Evolutionary conservation across 2,113 vertebrate species (phyloP).

Genomic region (Dromas ardeola): DNA sequence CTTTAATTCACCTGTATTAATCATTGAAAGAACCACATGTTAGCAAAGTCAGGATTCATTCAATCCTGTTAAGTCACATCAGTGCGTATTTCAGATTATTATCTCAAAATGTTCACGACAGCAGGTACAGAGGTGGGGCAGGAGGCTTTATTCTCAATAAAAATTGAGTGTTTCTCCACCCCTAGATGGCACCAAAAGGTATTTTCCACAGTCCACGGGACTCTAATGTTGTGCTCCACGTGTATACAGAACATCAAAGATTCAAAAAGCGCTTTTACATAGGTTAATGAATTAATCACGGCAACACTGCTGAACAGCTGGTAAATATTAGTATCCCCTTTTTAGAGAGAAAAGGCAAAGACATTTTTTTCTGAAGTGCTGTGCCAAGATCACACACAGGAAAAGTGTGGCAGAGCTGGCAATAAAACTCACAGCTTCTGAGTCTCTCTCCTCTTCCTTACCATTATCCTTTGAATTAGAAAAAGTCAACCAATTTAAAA

Average conservation of each 20-base stretch:
- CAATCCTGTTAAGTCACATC: background rate
- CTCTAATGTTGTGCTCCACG: fast-evolving
- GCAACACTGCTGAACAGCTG: conserved; percentile 27
- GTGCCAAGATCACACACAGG: background rate
- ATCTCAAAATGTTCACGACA: background rate
- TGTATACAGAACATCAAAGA: background rate
- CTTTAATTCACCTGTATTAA: conserved; percentile 84
- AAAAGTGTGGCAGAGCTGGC: conserved; percentile 33
- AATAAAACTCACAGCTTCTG: conserved; percentile 53
- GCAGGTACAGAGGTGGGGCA: background rate
- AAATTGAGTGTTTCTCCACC: background rate
- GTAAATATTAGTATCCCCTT: conserved; percentile 43
- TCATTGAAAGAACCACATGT: background rate
- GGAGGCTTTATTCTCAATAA: background rate
- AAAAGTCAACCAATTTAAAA: conserved; percentile 18
- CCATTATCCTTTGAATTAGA: conserved; percentile 52
- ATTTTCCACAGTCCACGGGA: background rate
- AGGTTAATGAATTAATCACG: conserved; percentile 48
- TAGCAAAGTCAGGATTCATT: background rate
- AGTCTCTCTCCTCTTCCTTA: conserved; percentile 61
- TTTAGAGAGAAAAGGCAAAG: background rate
- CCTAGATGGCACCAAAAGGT: background rate
- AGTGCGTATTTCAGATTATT: background rate
- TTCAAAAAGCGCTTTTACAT: background rate
- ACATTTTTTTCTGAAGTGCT: background rate